Evolutionary conservation across 2,113 vertebrate genomes (phyloP), one percentile per base, ranked within the genome.

Genomic region (Labrus mixtus): DNA sequence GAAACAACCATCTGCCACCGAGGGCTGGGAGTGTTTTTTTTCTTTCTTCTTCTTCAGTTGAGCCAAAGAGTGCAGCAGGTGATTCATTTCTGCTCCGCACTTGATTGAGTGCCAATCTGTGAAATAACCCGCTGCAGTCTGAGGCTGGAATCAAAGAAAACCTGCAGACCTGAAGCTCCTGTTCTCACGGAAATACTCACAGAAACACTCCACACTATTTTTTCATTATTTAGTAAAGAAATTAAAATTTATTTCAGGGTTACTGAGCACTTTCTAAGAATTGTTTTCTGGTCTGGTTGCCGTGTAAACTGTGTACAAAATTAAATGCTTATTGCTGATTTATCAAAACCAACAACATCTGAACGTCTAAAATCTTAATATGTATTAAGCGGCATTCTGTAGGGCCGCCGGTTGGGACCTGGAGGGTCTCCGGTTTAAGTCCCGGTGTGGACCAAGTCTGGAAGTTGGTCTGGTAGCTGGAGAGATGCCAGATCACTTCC

Each of bases 51-150:
- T n/a, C n/a, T n/a, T 79, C 73, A 82, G 67, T 76, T 53, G 46
- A 33, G 20, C 55, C 62, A 53, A 73, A 65, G 41, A 56, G 53
- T 53, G 43, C 68, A 78, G 53, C 74, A 70, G 80, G 75, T 81
- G 82, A 86, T 87, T 87, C 68, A 73, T 79, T 87, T 60, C 39
- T 16, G 45, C 68, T 54, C 69, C 58, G 23, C 15, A 4, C 60
- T 79, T 85, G 89, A 91, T 83, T 79, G 72, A 83, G 84, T 68
- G 86, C 64, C 83, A 83, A 78, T 83, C 75, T 85, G 74, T 76
- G 76, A 80, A 81, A 87, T 79, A 75, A 87, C 56, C 78, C 64
- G 70, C 79, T 51, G 73, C 79, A 53, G 41, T 73, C 60, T 79
- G 59, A 69, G 85, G 79, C 64, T 62, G 61, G 45, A 74, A 75